Percentiles rank a stretch among this genome's conserved stretches.
Evolutionary conservation across 2,888 invertebrate species (phyloP).

Genomic region (Teleogryllus oceanicus): DNA sequence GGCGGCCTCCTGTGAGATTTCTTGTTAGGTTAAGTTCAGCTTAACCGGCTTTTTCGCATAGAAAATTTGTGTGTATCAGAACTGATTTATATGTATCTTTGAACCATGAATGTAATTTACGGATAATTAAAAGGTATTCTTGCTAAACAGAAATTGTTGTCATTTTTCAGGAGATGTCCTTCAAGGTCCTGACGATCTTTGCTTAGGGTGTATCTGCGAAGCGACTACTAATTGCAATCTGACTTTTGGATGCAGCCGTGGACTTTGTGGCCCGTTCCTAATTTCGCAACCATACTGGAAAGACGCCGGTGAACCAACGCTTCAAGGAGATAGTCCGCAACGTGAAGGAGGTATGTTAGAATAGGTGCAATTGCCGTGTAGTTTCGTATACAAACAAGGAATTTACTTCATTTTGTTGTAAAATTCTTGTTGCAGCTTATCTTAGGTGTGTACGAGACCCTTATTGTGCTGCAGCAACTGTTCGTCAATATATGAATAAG

Average conservation of each 20-base stretch:
- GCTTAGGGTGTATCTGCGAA: constrained; percentile 80
- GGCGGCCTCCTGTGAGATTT: no score
- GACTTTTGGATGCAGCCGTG: constrained; percentile 59
- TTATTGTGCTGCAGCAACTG: constrained; percentile 69
- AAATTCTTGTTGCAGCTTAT: constrained; percentile 56
- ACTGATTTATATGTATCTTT: no score
- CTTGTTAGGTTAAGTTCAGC: no score
- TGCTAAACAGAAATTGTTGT: background rate
- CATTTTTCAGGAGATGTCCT: background rate
- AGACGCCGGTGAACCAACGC: constrained; percentile 44
- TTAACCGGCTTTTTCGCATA: no score
- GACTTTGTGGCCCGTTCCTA: constrained; percentile 52
- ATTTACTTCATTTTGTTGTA: no score
- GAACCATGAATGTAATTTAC: no score
- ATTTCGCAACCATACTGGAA: constrained; percentile 47
- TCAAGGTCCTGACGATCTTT: constrained; percentile 46
- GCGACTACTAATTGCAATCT: constrained; percentile 73
- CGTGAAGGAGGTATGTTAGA: constrained; percentile 25
- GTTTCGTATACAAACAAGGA: no score
- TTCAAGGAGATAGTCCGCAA: constrained; percentile 39
- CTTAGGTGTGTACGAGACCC: constrained; percentile 70
- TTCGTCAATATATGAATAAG: constrained; percentile 79
- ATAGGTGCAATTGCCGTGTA: no score
- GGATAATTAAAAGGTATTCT: no score
- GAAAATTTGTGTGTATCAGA: no score